Conservation (phyloP, 2,888 invertebrate genomes). For the Drosophila nigritarsus region DNA sequence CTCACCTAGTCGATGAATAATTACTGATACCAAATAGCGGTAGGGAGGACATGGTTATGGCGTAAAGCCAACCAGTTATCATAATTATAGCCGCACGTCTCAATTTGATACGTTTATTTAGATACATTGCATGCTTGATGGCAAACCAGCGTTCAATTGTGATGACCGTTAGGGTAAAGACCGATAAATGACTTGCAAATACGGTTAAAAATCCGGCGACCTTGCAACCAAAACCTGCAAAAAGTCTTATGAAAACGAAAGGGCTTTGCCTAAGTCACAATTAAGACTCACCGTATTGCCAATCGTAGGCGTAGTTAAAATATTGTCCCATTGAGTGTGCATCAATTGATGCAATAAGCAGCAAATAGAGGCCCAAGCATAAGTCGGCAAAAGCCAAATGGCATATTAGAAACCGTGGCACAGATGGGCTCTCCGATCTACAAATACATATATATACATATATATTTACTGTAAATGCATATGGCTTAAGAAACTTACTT, state of each 20-base stretch:
- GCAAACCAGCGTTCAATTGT: slow-evolving; percentile 94
- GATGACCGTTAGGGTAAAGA: slow-evolving; percentile 94
- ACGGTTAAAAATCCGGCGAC: slow-evolving; percentile 95
- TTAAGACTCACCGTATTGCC: slow-evolving; percentile 90
- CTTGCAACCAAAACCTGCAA: slow-evolving; percentile 90
- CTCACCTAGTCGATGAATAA: slow-evolving; percentile 92
- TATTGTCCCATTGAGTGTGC: slow-evolving; percentile 93
- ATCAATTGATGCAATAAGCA: slow-evolving; percentile 93
- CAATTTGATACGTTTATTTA: slow-evolving; percentile 92
- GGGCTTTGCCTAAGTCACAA: accelerated
- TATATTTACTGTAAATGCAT: not conserved
- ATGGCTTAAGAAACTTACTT: slow-evolving; percentile 66
- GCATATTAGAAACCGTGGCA: slow-evolving; percentile 91
- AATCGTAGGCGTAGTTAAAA: slow-evolving; percentile 95
- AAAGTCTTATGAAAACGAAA: not conserved
- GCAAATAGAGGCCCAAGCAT: slow-evolving; percentile 93
- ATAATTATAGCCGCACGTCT: slow-evolving; percentile 91
- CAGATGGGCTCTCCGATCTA: slow-evolving; percentile 86
- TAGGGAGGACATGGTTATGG: slow-evolving; percentile 90
- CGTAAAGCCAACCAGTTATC: slow-evolving; percentile 92
- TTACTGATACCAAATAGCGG: slow-evolving; percentile 94
- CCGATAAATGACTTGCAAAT: slow-evolving; percentile 94
- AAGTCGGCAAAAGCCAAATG: slow-evolving; percentile 96
- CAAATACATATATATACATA: not conserved
- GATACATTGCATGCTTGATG: slow-evolving; percentile 92